These are phyloP conservation scores for Chondrilla cf. caribensis DNA, from an alignment of 37 sponge, comb jelly and placozoan species.

Conservation along the genomic window DNA sequence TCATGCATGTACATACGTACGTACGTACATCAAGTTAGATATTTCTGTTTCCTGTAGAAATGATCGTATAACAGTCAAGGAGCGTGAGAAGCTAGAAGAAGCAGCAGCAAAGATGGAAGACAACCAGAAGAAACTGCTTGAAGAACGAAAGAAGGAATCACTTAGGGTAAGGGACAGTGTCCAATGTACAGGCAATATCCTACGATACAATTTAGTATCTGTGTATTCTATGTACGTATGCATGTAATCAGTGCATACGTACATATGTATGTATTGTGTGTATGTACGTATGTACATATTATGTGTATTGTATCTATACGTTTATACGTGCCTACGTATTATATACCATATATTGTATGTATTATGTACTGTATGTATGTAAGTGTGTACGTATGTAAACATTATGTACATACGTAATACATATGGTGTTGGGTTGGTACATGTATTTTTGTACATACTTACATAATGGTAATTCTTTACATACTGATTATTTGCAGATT, in stretches of 20 bases:
- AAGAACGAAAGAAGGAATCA: slow-evolving; percentile 66
- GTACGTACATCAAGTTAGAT: background rate
- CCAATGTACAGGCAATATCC: background rate
- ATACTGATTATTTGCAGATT: too few species aligned
- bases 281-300: background rate
- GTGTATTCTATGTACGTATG: background rate
- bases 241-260: background rate
- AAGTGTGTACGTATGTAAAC: too few species aligned
- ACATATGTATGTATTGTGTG: background rate
- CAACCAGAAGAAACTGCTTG: slow-evolving; percentile 38
- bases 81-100: slow-evolving; percentile 39
- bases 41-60: slow-evolving; percentile 16
- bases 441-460: too few species aligned
- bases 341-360: too few species aligned
- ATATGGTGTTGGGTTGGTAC: too few species aligned
- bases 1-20: slow-evolving; percentile 5
- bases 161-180: background rate
- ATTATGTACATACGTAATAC: too few species aligned
- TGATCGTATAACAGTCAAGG: slow-evolving; percentile 72
- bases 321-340: too few species aligned
- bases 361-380: too few species aligned
- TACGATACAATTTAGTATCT: background rate
- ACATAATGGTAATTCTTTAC: too few species aligned
- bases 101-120: slow-evolving; percentile 48
- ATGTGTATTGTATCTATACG: too few species aligned